phyloP scores from a whole-genome alignment of 1,140 invertebrate genomes.

The Drosophila nebulosa region DNA sequence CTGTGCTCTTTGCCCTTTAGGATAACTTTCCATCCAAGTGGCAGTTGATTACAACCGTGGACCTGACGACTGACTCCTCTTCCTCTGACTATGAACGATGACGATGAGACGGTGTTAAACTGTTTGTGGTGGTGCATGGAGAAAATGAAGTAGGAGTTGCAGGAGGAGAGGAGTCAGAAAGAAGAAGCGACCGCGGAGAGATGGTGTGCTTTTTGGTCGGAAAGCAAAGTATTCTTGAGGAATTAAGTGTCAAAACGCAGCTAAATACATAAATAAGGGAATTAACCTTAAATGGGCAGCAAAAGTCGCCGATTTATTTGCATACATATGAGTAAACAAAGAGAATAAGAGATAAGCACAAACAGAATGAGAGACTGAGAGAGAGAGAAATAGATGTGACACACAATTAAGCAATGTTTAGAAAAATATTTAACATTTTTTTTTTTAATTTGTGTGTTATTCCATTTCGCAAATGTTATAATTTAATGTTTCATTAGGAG shows the following conservation, averaged over 20 bases:
- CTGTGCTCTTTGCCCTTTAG: conserved; percentile 14
- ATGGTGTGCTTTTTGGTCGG: too few relatives aligned
- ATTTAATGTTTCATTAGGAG: too few relatives aligned
- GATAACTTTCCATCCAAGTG: conserved; percentile 35
- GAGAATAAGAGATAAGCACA: background rate
- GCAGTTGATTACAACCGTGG: conserved; percentile 59
- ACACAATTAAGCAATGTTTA: too few relatives aligned
- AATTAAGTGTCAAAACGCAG: conserved; percentile 56
- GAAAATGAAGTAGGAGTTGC: background rate
- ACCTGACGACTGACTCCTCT: conserved; percentile 12
- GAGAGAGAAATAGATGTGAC: too few relatives aligned
- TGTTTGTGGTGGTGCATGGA: conserved; percentile 25
- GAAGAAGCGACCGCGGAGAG: background rate
- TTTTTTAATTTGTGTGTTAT: too few relatives aligned
- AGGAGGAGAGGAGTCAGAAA: conserved; percentile 6
- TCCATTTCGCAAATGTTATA: too few relatives aligned
- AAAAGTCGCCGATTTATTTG: conserved; percentile 22
- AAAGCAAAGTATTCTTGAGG: conserved; percentile 21
- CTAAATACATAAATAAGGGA: conserved; percentile 61
- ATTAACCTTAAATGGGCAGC: conserved; percentile 35
- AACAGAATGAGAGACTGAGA: background rate
- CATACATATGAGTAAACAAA: background rate
- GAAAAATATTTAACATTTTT: too few relatives aligned
- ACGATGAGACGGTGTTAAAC: conserved; percentile 29
- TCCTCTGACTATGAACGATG: conserved; percentile 3